These are phyloP conservation scores for Nymphalis c-album DNA, from an alignment of 2,888 invertebrate species.

Conservation along the genomic window DNA sequence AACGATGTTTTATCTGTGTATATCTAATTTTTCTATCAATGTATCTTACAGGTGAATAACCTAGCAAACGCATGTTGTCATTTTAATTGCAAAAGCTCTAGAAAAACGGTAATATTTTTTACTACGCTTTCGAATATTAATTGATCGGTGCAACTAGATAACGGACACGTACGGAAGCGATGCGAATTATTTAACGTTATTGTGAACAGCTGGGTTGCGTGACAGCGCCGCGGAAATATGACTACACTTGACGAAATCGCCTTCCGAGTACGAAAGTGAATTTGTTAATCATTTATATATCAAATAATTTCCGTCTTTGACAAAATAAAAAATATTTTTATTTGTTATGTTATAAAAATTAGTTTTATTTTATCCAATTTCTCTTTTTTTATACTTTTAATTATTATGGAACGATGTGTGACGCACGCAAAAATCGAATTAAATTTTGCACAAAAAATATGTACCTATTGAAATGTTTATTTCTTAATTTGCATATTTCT, in stretches of 20 bases:
- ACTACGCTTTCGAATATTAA: slow-evolving; percentile 44
- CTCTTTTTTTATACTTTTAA: too few species aligned
- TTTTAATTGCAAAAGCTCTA: slow-evolving; percentile 35
- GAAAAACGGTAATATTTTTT: slow-evolving; percentile 37
- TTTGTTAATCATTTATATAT: slow-evolving; percentile 7
- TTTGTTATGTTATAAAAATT: background rate
- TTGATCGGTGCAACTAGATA: slow-evolving; percentile 45
- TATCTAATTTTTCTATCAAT: background rate
- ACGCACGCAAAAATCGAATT: background rate
- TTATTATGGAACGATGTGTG: too few species aligned
- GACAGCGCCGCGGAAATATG: slow-evolving; percentile 38
- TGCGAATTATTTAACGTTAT: slow-evolving; percentile 40
- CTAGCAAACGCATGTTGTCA: slow-evolving; percentile 22
- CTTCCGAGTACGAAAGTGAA: slow-evolving; percentile 37
- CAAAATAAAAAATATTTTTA: background rate
- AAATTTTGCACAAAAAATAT: background rate
- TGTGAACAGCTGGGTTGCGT: slow-evolving; percentile 38
- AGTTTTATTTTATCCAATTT: too few species aligned
- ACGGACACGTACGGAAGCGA: slow-evolving; percentile 57
- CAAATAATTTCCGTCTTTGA: background rate
- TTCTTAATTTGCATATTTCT: too few species aligned
- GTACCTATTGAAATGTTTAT: too few species aligned
- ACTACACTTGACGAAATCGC: slow-evolving; percentile 22
- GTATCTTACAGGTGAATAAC: slow-evolving; percentile 10
- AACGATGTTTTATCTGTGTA: too few species aligned